These are phyloP conservation scores for Gadus macrocephalus DNA, from an alignment of 2,113 vertebrate species.

Conservation along the genomic window DNA sequence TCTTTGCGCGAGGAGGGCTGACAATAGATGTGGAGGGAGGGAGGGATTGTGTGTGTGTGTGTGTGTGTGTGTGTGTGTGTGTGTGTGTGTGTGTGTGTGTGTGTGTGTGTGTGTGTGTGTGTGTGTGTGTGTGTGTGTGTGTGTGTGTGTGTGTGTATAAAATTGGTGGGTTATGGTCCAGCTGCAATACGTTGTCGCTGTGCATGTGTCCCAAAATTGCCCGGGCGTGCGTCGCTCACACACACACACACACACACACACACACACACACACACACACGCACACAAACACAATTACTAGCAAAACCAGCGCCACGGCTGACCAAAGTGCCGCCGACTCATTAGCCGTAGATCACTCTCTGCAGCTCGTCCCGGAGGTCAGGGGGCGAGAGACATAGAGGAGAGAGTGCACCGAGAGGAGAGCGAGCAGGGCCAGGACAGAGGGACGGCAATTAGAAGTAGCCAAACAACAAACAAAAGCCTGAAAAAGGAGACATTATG, in stretches of 20 bases:
- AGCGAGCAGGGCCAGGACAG: slow-evolving; percentile 30
- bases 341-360: slow-evolving; percentile 68
- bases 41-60: too few species aligned
- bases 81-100: too few species aligned
- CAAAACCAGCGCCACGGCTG: slow-evolving; percentile 55
- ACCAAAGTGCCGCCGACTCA: slow-evolving; percentile 56
- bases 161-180: slow-evolving; percentile 39
- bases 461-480: slow-evolving; percentile 34
- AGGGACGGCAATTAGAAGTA: slow-evolving; percentile 39
- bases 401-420: neutral
- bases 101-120: too few species aligned
- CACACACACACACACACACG: neutral
- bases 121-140: too few species aligned
- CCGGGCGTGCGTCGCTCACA: neutral
- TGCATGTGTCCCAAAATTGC: slow-evolving; percentile 25
- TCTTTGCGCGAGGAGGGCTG: too few species aligned
- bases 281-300: slow-evolving; percentile 38
- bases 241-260: slow-evolving; percentile 11
- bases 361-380: slow-evolving; percentile 9
- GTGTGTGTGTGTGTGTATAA: too few species aligned
- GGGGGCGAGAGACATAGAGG: neutral
- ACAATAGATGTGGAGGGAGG: too few species aligned
- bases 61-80: too few species aligned
- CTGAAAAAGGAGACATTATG: slow-evolving; percentile 12
- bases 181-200: slow-evolving; percentile 49